Base-by-base conservation (phyloP, 2,888 invertebrate genomes). In the Drosophila putrida region DNA sequence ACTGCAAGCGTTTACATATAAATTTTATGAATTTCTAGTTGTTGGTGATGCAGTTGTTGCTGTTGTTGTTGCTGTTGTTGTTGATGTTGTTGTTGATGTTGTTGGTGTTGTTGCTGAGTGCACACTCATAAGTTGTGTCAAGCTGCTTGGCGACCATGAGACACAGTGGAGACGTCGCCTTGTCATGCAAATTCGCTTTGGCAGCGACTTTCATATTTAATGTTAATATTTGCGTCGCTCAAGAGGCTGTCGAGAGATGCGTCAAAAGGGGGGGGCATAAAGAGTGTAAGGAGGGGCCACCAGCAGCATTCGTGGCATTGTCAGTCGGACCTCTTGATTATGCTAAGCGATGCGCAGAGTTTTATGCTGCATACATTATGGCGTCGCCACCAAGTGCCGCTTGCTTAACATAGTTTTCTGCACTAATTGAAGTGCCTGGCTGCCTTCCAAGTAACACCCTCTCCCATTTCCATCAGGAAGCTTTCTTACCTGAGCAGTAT, bases 401-500 rank as follows among this genome's bases (percentile, higher is more conserved):
- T 53, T 57, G 65, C 69, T 78, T 83, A 75, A 67, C 84, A 84
- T 80, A 77, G 76, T 80, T 77, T 67, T 57, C 46, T 50, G 39
- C 71, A 79, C 83, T 85, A 85, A 85, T 85, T 85, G 86, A 88
- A 85, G 84, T 80, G 77, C 28, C 65, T 63, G 50, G n/a, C 43
- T 39, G n/a, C 33, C 5, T 2, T 1, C 28, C 10, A 3, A 36
- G n/a, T 33, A 11, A 6, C 38, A 6, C 27, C 44, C 33, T 6
- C 35, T 25, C 5, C 36, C 44, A 44, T n/a, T 53, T 33, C 6
- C 13, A 36, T 13, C 25, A 31, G 4, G 25, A 1, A 27, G 9
- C 28, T 5, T 31, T 67, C 88, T 89, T 90, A 93, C 92, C 93
- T 93, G 49, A 97, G 92, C 68, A 97, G 93, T 70, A 96, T 95